These are phyloP conservation scores for Ecliptopera silaceata DNA, from an alignment of 2,888 invertebrate genomes.

Conservation along the genomic window DNA sequence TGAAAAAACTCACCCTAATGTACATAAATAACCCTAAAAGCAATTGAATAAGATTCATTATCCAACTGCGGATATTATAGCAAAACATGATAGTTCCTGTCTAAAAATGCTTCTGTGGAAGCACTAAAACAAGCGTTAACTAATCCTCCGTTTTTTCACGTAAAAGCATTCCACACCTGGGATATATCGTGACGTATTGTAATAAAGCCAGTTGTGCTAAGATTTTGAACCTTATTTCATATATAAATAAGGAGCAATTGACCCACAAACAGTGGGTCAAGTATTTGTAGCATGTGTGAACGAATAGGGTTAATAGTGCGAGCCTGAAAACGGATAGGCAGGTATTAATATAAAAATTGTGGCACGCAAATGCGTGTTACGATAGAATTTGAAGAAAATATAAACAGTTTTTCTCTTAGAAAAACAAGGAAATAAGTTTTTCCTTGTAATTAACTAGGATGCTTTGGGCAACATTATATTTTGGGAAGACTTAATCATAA, in stretches of 20 bases:
- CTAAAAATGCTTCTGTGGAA: slow-evolving; percentile 50
- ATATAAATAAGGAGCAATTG: slow-evolving; percentile 37
- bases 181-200: slow-evolving; percentile 73
- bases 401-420: slow-evolving; percentile 9
- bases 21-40: slow-evolving; percentile 1
- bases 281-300: slow-evolving; percentile 40
- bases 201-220: slow-evolving; percentile 62
- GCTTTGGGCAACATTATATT: too few relatives aligned
- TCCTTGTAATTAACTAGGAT: background rate
- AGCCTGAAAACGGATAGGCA: slow-evolving; percentile 63
- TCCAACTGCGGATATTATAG: slow-evolving; percentile 21
- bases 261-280: slow-evolving; percentile 23
- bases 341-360: slow-evolving; percentile 55
- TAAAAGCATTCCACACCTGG: slow-evolving; percentile 77
- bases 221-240: slow-evolving; percentile 38
- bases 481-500: too few relatives aligned
- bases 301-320: slow-evolving; percentile 72
- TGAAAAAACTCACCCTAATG: background rate
- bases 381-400: slow-evolving; percentile 30
- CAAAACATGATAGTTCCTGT: slow-evolving; percentile 41
- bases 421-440: background rate
- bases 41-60: slow-evolving; percentile 1
- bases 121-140: slow-evolving; percentile 64
- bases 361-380: slow-evolving; percentile 68
- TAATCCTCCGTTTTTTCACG: slow-evolving; percentile 66